Evolutionary conservation across 2,888 invertebrate species (phyloP), one percentile per base, ranked within the genome.

Genomic region (Drosophila mercatorum): DNA sequence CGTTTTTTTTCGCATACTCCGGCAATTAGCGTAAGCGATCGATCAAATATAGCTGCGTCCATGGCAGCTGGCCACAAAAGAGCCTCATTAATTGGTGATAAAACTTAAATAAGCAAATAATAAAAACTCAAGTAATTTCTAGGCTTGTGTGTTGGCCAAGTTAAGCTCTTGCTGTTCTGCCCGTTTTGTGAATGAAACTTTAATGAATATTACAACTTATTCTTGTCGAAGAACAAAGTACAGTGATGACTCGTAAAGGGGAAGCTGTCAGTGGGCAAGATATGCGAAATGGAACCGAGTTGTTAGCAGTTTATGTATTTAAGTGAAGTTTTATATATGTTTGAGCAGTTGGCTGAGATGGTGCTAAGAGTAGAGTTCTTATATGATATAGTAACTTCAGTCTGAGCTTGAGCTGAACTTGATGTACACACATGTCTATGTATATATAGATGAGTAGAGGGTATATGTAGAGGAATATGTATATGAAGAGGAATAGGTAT

Each of bases 31-130:
- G 81, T 76, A 72, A 83, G 58, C 79, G 81, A 83, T 77, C 80
- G 73, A 85, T 79, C 81, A 83, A 83, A 73, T 72, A 68, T 52
- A 60, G 63, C 72, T 63, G n/a, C 58, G 70, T 76, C 65, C 70
- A 63, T 64, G 75, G 63, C 71, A 72, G 38, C 59, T 64, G 49
- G 49, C 60, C 56, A 61, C 62, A 64, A 67, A 68, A 65, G 69
- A 73, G 61, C 43, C 47, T 76, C 65, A 80, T 81, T 84, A 80
- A 81, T 80, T 79, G 84, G 83, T 86, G 88, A 83, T 91, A 91
- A 91, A 91, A 90, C 71, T 79, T 85, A 91, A 89, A 80, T 85
- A 87, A 91, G 89, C 90, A 85, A 83, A 90, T 83, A 85, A 89
- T 88, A 70, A 84, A 83, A 83, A 83, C 74, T 80, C 68, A 70